Evolutionary conservation across 2,797 vertebrate species (phyloP), one percentile per base, ranked within the genome.

Genomic region (Coranthus polyacanthus): DNA sequence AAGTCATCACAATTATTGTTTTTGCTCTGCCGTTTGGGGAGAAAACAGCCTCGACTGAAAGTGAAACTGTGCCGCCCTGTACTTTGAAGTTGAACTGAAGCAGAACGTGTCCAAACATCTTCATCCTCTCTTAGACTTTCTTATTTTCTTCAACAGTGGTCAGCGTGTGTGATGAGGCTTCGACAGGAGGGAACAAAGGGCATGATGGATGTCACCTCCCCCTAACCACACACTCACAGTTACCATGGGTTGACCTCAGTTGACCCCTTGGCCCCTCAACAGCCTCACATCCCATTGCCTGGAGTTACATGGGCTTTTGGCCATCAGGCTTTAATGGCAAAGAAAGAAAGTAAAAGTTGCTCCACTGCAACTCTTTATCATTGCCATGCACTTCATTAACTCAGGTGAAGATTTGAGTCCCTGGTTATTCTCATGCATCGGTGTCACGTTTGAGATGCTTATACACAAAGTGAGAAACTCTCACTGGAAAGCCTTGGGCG

Each of bases 231-330:
- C 79, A 78, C 79, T 75, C 72, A 60, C 57, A 72, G 68, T 82
- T 63, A 84, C 85, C 79, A 83, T 82, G 69, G 78, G 65, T 76
- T 92, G 89, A 92, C 91, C 91, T 92, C 83, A 87, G 86, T 77
- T 92, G 89, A 93, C 90, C 93, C 81, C 44, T 59, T 65, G 77
- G 88, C 88, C 92, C 78, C 83, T 87, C 81, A 73, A 87, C 87
- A 89, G 87, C 89, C 90, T 85, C 80, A 81, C 73, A 78, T 92
- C 90, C 86, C 82, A 88, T 88, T 92, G 78, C 89, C 70, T 56
- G 65, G 53, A 71, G 84, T 85, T 89, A 89, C 90, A 90, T 70
- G 47, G 81, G 82, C 64, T 61, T 78, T 75, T 62, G 71, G 80
- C 87, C 54, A 51, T 6, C 20, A 80, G 83, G 67, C n/a, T 83